Base-by-base conservation (phyloP, 2,797 vertebrate genomes). In the Malurus splendens region DNA sequence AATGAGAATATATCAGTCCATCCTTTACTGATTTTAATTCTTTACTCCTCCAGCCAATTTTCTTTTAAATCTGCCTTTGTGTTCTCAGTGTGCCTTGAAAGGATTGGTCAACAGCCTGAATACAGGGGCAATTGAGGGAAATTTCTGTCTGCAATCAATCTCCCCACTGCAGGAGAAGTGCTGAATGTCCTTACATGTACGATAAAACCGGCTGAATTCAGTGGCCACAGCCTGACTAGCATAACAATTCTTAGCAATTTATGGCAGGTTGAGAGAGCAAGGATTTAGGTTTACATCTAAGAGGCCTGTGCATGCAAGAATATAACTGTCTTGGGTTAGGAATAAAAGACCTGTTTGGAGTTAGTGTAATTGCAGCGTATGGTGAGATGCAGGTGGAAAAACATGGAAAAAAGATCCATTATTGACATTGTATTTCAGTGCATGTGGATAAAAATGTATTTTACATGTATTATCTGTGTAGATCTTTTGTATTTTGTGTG, bases 1-100 rank as follows among this genome's bases (percentile, higher is more conserved):
- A 86, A 57, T 83, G 64, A 81, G 60, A 91, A 51, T 83, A 30
- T 84, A 47, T 82, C 70, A 75, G 16, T 73, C 42, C 39, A 24
- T 60, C 64, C 50, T 81, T 92, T 45, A 42, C 50, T 79, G 86
- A 64, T 89, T 87, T 93, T 81, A 81, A 70, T 93, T 93, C 67
- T 91, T 76, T 71, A 76, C 54, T 84, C 64, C 45, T 73, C 42
- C 47, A 64, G 52, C 92, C 89, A 75, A 88, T 92, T 93, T 92
- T 87, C 45, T 82, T 93, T 79, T 44, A 54, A 75, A 75, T 82
- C 62, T 77, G 68, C 76, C 51, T 87, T 86, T 92, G 48, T 90
- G 28, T 86, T 92, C 60, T 68, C 56, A 60, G 59, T 54, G 41
- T 81, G 45, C 33, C 52, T 39, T 62, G 60, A 86, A 79, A 68